Evolutionary conservation across 2,797 vertebrate species (phyloP).

Genomic region (Alectoris magna): DNA sequence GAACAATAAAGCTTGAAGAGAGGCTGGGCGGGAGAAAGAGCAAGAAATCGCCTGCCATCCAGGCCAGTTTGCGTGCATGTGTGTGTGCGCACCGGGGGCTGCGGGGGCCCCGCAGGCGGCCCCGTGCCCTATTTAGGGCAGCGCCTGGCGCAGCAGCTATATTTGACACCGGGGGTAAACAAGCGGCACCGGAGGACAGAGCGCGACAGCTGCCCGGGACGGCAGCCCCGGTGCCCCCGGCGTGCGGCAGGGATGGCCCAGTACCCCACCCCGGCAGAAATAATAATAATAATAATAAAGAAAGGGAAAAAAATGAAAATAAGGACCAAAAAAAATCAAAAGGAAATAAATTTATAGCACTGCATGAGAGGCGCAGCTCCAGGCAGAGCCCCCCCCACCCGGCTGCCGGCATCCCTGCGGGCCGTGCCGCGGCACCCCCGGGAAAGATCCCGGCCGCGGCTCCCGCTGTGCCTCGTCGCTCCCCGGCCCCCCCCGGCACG

Average conservation of each 20-base stretch:
- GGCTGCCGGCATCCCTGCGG: constrained; percentile 19
- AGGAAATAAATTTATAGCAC: constrained; percentile 71
- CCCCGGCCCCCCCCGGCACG: neutral
- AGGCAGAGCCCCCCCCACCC: neutral
- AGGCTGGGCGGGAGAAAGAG: neutral
- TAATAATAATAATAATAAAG: neutral
- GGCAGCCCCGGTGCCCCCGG: constrained; percentile 19
- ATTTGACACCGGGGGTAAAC: constrained; percentile 91
- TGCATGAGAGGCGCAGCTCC: constrained; percentile 64
- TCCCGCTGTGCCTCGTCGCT: neutral
- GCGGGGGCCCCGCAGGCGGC: neutral
- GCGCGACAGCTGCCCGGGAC: constrained; percentile 90
- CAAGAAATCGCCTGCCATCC: neutral
- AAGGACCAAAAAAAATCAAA: neutral
- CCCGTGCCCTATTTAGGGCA: constrained; percentile 87
- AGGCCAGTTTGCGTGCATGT: constrained; percentile 15
- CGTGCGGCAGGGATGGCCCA: neutral
- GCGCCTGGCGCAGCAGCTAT: constrained; percentile 83
- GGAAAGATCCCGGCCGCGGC: neutral
- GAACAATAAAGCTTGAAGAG: neutral
- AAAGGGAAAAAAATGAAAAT: neutral
- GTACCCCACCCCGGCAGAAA: neutral
- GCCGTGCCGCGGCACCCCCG: neutral
- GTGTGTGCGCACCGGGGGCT: neutral
- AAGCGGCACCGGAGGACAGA: constrained; percentile 82